Conservation (phyloP, 37 sponge, comb jelly and placozoan species). For the Agelas oroides region DNA sequence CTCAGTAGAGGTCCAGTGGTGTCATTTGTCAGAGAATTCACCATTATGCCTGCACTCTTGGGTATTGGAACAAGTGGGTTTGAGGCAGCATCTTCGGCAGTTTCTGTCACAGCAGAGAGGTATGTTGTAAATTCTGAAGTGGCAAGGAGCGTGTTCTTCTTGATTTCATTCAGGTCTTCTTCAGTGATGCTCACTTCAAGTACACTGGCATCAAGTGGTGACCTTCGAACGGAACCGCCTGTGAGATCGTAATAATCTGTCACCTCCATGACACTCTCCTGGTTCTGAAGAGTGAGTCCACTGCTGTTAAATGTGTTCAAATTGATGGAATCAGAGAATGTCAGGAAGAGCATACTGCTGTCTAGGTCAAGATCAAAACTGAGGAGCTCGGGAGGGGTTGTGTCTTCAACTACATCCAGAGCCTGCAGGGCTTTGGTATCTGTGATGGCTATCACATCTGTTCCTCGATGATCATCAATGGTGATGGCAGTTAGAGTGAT, state of each 20-base stretch:
- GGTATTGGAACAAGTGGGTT: conserved; percentile 59
- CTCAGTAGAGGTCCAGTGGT: conserved; percentile 60
- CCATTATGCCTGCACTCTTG: conserved; percentile 13
- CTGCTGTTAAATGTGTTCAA: conserved; percentile 68
- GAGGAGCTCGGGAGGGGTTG: conserved; percentile 69
- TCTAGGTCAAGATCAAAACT: conserved; percentile 76
- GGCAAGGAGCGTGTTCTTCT: conserved; percentile 67
- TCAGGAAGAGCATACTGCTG: conserved; percentile 60
- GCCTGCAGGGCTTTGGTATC: conserved; percentile 81
- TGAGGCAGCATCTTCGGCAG: conserved; percentile 72
- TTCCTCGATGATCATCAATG: conserved; percentile 74
- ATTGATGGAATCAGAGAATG: conserved; percentile 85
- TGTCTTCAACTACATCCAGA: conserved; percentile 62
- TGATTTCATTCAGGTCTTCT: conserved; percentile 79
- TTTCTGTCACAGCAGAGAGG: conserved; percentile 51
- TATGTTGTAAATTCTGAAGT: conserved; percentile 41
- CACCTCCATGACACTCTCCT: not conserved
- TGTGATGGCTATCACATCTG: conserved; percentile 86
- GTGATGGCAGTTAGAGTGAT: conserved; percentile 80
- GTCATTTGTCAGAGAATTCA: conserved; percentile 35
- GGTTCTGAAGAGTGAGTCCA: conserved; percentile 79
- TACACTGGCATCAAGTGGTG: conserved; percentile 31
- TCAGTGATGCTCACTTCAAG: conserved; percentile 56
- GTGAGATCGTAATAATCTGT: conserved; percentile 61
- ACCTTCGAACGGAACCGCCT: conserved; percentile 56